Evolutionary conservation across 2,888 invertebrate genomes (phyloP).

Genomic region (Zygogramma bicolorata): DNA sequence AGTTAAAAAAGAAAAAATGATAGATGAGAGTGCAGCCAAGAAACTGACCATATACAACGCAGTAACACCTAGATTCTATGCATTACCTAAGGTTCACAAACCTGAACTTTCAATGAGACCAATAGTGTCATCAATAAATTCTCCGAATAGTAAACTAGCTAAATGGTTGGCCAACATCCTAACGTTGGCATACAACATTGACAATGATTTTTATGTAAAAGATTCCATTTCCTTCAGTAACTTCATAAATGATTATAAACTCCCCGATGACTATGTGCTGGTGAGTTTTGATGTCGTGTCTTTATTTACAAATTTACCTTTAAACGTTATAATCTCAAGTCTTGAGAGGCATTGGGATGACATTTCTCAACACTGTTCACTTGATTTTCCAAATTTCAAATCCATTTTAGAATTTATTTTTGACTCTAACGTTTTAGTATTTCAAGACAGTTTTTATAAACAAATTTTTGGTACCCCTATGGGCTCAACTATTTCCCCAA

Average conservation of each 20-base stretch:
- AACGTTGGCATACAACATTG: not conserved
- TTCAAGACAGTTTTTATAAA: constrained; percentile 2
- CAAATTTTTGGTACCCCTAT: constrained; percentile 24
- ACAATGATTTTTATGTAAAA: constrained; percentile 3
- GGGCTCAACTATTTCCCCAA: constrained; percentile 19
- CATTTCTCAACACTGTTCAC: not conserved
- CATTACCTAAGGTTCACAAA: constrained; percentile 16
- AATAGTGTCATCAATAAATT: constrained; percentile 11
- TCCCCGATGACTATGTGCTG: constrained; percentile 15
- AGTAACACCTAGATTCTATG: constrained; percentile 5
- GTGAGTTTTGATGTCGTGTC: constrained; percentile 21
- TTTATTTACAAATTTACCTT: constrained; percentile 12
- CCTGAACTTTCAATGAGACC: constrained; percentile 12
- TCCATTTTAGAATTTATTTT: not conserved
- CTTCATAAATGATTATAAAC: constrained; percentile 13
- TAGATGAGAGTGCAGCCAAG: constrained; percentile 16
- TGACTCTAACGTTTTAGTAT: constrained; percentile 7
- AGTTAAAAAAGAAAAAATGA: constrained; percentile 6
- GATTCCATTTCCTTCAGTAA: constrained; percentile 13
- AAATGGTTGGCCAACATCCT: constrained; percentile 13
- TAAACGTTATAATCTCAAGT: constrained; percentile 5
- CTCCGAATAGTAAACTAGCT: not conserved
- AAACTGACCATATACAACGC: constrained; percentile 18
- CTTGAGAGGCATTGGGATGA: not conserved
- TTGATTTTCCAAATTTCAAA: not conserved